Percentiles rank a stretch among this genome's conserved stretches.
These are phyloP conservation scores for Agapornis canus DNA, from an alignment of 2,797 vertebrate genomes.

Conservation along the genomic window DNA sequence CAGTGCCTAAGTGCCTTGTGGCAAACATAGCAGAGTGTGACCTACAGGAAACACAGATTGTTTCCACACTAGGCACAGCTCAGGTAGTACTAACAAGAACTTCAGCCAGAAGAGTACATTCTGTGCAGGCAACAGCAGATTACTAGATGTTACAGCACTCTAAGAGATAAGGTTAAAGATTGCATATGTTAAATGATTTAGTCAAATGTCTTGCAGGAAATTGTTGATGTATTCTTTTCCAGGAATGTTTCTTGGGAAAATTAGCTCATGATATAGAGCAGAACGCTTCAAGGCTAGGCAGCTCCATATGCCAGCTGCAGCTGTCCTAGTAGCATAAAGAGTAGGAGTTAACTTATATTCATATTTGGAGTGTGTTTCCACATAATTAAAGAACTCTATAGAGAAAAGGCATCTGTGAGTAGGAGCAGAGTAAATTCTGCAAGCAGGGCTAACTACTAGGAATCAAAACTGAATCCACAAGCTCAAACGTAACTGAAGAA, in stretches of 20 bases:
- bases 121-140: slow-evolving; percentile 26
- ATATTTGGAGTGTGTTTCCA: background rate
- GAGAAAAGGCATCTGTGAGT: background rate
- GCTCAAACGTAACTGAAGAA: background rate
- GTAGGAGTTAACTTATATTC: background rate
- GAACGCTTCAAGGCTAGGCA: background rate
- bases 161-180: slow-evolving; percentile 42
- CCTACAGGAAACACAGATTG: background rate
- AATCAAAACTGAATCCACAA: background rate
- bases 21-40: background rate
- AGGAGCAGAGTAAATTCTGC: background rate
- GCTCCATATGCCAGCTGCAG: background rate
- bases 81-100: background rate
- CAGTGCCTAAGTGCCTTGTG: background rate
- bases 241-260: slow-evolving; percentile 54
- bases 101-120: background rate
- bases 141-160: background rate
- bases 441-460: background rate
- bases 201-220: slow-evolving; percentile 62
- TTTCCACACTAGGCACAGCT: background rate
- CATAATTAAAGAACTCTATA: background rate
- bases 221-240: slow-evolving; percentile 48
- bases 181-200: background rate
- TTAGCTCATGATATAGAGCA: background rate
- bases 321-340: background rate